These are phyloP conservation scores for Xestia xanthographa DNA, from an alignment of 2,888 invertebrate species.

Conservation along the genomic window DNA sequence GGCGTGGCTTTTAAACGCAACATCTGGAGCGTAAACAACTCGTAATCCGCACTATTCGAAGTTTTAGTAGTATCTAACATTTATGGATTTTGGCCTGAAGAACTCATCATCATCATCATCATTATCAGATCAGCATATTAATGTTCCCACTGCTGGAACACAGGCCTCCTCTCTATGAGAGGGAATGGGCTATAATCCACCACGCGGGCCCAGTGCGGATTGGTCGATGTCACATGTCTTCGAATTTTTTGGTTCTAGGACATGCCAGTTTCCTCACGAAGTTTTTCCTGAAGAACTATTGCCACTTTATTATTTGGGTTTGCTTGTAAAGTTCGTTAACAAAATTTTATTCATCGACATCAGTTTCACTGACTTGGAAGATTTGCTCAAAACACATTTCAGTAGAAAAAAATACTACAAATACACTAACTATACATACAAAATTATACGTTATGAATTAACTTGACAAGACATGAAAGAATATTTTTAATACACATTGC, in stretches of 20 bases:
- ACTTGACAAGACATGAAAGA: constrained; percentile 7
- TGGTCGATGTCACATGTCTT: too few species aligned
- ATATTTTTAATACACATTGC: neutral
- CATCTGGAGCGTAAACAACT: constrained; percentile 74
- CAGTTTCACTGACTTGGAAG: neutral
- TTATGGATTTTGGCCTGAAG: neutral
- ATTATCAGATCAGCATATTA: too few species aligned
- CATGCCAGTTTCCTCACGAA: too few species aligned
- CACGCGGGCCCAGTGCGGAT: too few species aligned
- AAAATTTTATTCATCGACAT: neutral
- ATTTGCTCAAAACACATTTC: neutral
- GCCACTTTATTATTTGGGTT: neutral
- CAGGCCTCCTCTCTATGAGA: too few species aligned
- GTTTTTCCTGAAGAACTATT: neutral
- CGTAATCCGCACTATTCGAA: constrained; percentile 60
- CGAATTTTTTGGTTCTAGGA: too few species aligned
- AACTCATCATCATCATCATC: too few species aligned
- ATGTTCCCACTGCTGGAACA: too few species aligned
- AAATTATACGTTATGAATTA: neutral
- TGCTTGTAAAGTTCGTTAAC: neutral
- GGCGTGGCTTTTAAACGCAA: constrained; percentile 65
- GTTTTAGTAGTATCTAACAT: constrained; percentile 30
- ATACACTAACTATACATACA: neutral
- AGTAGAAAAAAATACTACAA: neutral
- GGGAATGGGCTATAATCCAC: too few species aligned